Base-by-base conservation (phyloP, 92 coral and sea anemone genomes). In the Bergia sp. region DNA sequence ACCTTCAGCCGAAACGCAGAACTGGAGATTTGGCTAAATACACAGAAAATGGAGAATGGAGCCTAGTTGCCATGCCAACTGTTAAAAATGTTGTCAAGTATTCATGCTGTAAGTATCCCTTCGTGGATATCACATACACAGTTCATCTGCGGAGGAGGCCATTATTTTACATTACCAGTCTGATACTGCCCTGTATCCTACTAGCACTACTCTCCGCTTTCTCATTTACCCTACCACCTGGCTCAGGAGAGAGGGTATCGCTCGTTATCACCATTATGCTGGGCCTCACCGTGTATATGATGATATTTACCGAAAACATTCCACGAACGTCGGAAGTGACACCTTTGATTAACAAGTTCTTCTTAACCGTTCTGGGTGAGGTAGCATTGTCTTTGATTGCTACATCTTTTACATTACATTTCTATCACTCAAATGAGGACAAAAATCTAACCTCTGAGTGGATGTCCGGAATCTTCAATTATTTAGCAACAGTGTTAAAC, bases 11-110 rank as follows among this genome's bases (percentile, higher is more conserved):
- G 47, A 86, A 88, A 66, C 89, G 89, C 36, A 79, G 76, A 42
- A 86, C 94, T 8, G 95, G 96, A 15, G 99, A 96, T 88, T 89
- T 96, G 39, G 91, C 93, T 29, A 94, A 94, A 58, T 96, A 96
- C 94, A 93, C 99, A 18, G 89, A 91, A 36, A 96, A 93, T 65
- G 98, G 99, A 40, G 96, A 96, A 67, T 96, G 99, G 99, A 94
- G 91, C 49, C 92, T 95, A 86, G 88, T 92, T 40, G 86, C 90
- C 39, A 89, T 95, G 89, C 90, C 88, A 44, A 88, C 92, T n/a
- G 88, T 67, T 7, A 89, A 91, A 73, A 92, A 96, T 49, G 89
- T 90, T 11, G 92, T 93, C 4, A 86, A 93, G 73, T 95, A 95
- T 90, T 89, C 96, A 43, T 96, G 99, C 43, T 96, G 99, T 82